A percentile compares a stretch with the other conserved stretches of the same genome.
Evolutionary conservation across 2,888 invertebrate genomes (phyloP).

Genomic region (Scelioninae gen. 1): DNA sequence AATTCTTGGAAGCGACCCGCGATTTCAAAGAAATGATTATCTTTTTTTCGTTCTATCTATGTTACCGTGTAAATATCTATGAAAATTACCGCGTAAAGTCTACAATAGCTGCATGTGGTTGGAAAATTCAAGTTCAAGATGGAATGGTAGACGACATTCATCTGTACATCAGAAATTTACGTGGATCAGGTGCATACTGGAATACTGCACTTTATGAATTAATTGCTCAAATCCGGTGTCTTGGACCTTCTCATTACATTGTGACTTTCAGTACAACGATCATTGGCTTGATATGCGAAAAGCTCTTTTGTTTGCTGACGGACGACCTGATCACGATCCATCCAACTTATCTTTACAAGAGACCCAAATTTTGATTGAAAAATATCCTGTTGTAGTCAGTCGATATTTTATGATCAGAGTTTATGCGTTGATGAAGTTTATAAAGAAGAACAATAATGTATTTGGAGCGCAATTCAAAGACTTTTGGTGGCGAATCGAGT

Average conservation of each 20-base stretch:
- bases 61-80: too few relatives aligned
- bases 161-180: constrained; percentile 76
- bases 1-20: constrained; percentile 67
- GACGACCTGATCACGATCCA: constrained; percentile 29
- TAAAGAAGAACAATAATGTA: constrained; percentile 22
- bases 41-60: too few relatives aligned
- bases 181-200: constrained; percentile 75
- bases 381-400: constrained; percentile 34
- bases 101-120: constrained; percentile 73
- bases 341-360: constrained; percentile 12
- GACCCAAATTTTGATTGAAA: constrained; percentile 23
- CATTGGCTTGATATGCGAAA: constrained; percentile 78
- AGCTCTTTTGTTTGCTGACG: constrained; percentile 76
- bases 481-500: too few relatives aligned
- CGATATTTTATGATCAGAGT: constrained; percentile 39
- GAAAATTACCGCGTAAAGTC: constrained; percentile 54
- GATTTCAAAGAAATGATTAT: constrained; percentile 69
- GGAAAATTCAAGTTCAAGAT: constrained; percentile 43
- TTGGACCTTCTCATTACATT: constrained; percentile 79
- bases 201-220: constrained; percentile 74
- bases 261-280: constrained; percentile 71
- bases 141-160: constrained; percentile 73
- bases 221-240: constrained; percentile 76
- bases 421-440: constrained; percentile 9
- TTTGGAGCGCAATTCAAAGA: constrained; percentile 62